These are phyloP conservation scores for Toxotes jaculatrix DNA, from an alignment of 2,113 vertebrate species.

Conservation along the genomic window DNA sequence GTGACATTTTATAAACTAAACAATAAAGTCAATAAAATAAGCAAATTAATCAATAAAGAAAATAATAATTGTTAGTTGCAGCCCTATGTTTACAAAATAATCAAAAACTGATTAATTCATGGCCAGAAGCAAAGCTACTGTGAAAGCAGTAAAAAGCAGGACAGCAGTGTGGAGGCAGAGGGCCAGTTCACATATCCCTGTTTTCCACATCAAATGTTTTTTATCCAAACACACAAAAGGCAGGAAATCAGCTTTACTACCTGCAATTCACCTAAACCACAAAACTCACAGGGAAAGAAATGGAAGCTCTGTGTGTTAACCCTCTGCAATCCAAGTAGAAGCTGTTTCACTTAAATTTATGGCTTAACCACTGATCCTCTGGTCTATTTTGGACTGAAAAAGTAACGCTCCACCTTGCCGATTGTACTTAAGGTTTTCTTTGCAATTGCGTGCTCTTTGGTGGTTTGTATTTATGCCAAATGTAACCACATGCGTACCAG, in stretches of 20 bases:
- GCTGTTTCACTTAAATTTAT: background rate
- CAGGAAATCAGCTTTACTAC: constrained; percentile 61
- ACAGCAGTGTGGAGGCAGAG: constrained; percentile 19
- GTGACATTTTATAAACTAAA: background rate
- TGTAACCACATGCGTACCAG: background rate
- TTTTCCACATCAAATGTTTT: constrained; percentile 66
- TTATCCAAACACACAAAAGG: constrained; percentile 46
- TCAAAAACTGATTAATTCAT: constrained; percentile 4
- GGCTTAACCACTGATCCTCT: background rate
- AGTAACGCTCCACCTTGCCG: background rate
- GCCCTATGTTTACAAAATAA: no score
- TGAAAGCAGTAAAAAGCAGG: constrained; percentile 29
- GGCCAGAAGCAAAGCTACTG: constrained; percentile 22
- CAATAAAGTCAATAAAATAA: background rate
- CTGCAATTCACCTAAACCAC: constrained; percentile 35
- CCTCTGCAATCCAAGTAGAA: background rate
- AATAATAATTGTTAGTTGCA: background rate
- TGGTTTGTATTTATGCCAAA: background rate
- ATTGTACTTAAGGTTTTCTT: background rate
- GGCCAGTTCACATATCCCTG: constrained; percentile 7
- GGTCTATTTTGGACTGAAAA: background rate
- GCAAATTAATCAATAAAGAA: background rate
- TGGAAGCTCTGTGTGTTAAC: background rate
- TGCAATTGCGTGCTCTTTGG: no score
- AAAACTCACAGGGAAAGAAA: constrained; percentile 3